These are phyloP conservation scores for Aegotheles bennettii DNA, from an alignment of 2,113 vertebrate species.

Conservation along the genomic window DNA sequence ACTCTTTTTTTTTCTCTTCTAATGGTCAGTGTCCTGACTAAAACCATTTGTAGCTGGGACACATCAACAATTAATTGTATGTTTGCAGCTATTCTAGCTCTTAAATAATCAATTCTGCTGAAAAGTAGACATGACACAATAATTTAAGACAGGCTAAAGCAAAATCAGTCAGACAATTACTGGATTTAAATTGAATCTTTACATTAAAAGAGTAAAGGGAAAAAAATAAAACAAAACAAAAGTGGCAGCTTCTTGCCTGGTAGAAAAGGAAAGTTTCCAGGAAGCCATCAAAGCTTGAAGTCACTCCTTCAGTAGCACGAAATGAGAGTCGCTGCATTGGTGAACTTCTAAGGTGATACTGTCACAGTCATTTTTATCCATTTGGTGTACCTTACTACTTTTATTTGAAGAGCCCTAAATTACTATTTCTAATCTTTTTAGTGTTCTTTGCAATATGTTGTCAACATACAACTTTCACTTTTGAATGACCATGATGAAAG, in stretches of 20 bases:
- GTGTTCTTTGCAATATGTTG: neutral
- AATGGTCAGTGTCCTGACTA: neutral
- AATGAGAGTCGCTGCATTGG: neutral
- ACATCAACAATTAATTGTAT: neutral
- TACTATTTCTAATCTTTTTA: neutral
- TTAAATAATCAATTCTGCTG: neutral
- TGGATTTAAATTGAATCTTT: neutral
- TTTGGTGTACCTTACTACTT: neutral
- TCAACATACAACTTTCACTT: neutral
- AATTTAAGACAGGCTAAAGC: neutral
- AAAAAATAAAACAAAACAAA: neutral
- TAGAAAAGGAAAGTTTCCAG: accelerated
- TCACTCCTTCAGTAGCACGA: neutral
- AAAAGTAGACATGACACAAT: neutral
- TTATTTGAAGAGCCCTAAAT: neutral
- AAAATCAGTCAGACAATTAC: neutral
- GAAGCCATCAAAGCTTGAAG: neutral
- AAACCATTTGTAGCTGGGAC: neutral
- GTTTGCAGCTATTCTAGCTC: neutral
- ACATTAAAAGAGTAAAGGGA: neutral
- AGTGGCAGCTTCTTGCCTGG: neutral
- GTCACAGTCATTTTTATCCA: neutral
- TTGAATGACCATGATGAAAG: neutral
- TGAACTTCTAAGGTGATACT: neutral
- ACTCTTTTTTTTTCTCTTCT: neutral